Base-by-base conservation (phyloP, 2,113 vertebrate species). In the Megaceryle maxima region DNA sequence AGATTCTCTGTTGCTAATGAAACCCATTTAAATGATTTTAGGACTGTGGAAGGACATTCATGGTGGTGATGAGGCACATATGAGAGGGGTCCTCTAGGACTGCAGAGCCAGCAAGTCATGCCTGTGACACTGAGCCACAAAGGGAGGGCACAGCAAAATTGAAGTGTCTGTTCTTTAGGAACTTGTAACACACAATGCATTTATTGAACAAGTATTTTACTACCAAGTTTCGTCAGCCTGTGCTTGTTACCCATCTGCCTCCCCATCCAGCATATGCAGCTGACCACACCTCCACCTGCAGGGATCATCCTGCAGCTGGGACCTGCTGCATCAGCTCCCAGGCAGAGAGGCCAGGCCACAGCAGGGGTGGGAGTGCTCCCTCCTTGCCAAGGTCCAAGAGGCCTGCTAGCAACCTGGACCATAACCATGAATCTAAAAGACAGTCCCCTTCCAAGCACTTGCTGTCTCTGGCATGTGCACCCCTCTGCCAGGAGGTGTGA, bases 341-440 rank as follows among this genome's bases (percentile, higher is more conserved):
- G 29, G 43, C 55, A 64, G 17, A 1, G 1, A 41, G 25, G 12
- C 11, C 46, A 25, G 43, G 60, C 24, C 1, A 2, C 0, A 3
- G 41, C 57, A 70, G 19, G 12, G 5, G 17, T 1, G 1, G 20
- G 20, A 10, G 29, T 26, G 35, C 46, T 83, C 20, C 51, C 29
- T 37, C 31, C 68, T 67, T 50, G 20, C 25, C 80, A 29, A 6
- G 55, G 10, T 77, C 60, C 13, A 6, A 63, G 31, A 33, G 28
- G 2, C 10, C n/a, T 72, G 13, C 28, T 63, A 43, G n/a, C 46
- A 70, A 37, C 31, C 20, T 2, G 26, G 31, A 46, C 28, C 35
- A 19, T 9, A n/a, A 35, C 26, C 1, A 0, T 21, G 28, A 81
- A 55, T 5, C 67, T 25, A 37, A 77, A 75, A 10, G 24, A 6